phyloP scores from a whole-genome alignment of 2,113 vertebrate genomes.

The Hystrix cristata region DNA sequence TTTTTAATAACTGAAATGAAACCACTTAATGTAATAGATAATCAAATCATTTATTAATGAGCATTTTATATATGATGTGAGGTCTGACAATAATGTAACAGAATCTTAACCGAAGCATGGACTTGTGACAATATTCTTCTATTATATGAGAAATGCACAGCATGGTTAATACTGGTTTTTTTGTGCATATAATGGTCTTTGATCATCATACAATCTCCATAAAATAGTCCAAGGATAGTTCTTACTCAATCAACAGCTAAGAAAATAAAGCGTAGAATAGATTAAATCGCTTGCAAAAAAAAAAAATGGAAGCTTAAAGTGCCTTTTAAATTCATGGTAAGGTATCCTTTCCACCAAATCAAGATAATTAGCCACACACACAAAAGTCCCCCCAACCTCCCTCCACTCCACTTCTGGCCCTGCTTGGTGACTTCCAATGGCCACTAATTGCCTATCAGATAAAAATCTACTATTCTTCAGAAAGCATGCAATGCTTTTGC shows the following conservation, averaged over 20 bases:
- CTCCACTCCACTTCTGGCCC: neutral
- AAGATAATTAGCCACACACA: neutral
- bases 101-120: neutral
- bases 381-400: neutral
- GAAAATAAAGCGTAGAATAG: neutral
- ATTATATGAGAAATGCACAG: neutral
- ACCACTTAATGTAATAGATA: conserved; percentile 24
- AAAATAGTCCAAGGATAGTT: neutral
- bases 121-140: neutral
- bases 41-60: conserved; percentile 36
- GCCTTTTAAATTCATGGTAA: neutral
- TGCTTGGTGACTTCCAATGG: neutral
- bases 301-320: neutral
- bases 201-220: neutral
- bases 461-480: neutral
- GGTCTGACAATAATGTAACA: neutral
- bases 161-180: neutral
- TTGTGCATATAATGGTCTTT: neutral
- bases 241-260: neutral
- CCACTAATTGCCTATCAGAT: neutral
- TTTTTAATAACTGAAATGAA: conserved; percentile 47
- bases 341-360: neutral
- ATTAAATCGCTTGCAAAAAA: neutral
- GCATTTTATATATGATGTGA: neutral
- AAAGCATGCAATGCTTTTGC: neutral